Conservation (phyloP, 1,140 invertebrate species). For the Chrysopa pallens region DNA sequence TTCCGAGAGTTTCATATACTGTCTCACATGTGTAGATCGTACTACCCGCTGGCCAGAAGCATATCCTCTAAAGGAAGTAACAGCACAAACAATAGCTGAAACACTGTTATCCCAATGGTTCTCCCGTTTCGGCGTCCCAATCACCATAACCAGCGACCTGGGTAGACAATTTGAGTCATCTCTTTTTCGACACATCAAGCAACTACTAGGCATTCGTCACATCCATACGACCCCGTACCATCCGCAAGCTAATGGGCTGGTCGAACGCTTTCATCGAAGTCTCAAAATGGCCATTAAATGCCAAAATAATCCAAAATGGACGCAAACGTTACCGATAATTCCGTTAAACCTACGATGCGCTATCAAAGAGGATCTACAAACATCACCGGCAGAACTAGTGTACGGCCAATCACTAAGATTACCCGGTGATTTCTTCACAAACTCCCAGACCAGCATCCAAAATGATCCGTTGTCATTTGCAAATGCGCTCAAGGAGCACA, state of each 20-base stretch:
- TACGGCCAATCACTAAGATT: conserved; percentile 1
- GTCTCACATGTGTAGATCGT: conserved; percentile 19
- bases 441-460: neutral
- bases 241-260: conserved; percentile 11
- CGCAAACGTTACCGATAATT: conserved; percentile 1
- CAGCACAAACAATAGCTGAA: conserved; percentile 1
- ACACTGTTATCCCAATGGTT: conserved; percentile 9
- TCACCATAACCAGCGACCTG: conserved; percentile 12
- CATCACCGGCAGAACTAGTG: neutral
- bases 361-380: conserved; percentile 6
- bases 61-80: conserved; percentile 1
- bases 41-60: conserved; percentile 12
- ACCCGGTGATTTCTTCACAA: neutral
- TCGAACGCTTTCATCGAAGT: conserved; percentile 13
- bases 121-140: conserved; percentile 13
- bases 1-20: conserved; percentile 14
- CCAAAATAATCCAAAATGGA: conserved; percentile 3
- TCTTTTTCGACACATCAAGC: conserved; percentile 9
- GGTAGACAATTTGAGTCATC: conserved; percentile 15
- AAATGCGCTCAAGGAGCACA: neutral
- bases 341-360: neutral
- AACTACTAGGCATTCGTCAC: conserved; percentile 7
- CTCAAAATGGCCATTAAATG: conserved; percentile 15
- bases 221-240: conserved; percentile 11
- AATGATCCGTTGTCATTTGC: neutral